Evolutionary conservation across 2,113 vertebrate species (phyloP).

Genomic region (Brachionichthys hirsutus): DNA sequence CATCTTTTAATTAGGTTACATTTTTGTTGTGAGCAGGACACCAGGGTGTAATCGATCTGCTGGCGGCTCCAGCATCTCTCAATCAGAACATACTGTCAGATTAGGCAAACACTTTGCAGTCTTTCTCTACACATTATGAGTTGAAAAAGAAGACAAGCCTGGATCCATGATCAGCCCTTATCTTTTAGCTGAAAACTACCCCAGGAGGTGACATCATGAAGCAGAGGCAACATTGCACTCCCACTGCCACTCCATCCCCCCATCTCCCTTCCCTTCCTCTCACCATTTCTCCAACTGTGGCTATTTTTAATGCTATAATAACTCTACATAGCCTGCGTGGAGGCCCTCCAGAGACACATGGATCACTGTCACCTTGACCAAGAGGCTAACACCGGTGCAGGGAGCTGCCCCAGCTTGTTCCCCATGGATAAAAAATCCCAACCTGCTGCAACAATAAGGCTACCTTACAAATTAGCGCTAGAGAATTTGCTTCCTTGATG

Average conservation of each 20-base stretch:
- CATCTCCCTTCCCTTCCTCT: constrained; percentile 11
- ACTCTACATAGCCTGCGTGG: constrained; percentile 30
- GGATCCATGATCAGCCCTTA: constrained; percentile 34
- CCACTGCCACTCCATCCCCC: constrained; percentile 8
- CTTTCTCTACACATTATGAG: constrained; percentile 25
- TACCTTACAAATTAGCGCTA: constrained; percentile 42
- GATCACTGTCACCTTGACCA: constrained; percentile 67
- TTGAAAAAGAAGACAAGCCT: constrained; percentile 22
- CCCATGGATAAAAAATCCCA: constrained; percentile 24
- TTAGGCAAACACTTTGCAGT: constrained; percentile 33
- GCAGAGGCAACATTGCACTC: constrained; percentile 26
- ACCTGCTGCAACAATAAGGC: constrained; percentile 20
- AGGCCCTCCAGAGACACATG: constrained; percentile 49
- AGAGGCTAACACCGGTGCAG: constrained; percentile 39
- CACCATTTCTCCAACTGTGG: constrained; percentile 19
- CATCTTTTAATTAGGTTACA: constrained; percentile 50
- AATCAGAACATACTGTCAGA: constrained; percentile 52
- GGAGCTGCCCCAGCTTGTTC: constrained; percentile 34
- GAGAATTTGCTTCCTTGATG: constrained; percentile 16
- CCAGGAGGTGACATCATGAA: constrained; percentile 36
- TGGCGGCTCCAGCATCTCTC: constrained; percentile 49
- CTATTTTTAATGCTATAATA: constrained; percentile 50
- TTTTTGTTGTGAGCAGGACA: constrained; percentile 37
- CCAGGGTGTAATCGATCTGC: constrained; percentile 47
- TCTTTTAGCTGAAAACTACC: constrained; percentile 33